Conservation (phyloP, 2,888 invertebrate species). For the Rhorus exstirpatorius region DNA sequence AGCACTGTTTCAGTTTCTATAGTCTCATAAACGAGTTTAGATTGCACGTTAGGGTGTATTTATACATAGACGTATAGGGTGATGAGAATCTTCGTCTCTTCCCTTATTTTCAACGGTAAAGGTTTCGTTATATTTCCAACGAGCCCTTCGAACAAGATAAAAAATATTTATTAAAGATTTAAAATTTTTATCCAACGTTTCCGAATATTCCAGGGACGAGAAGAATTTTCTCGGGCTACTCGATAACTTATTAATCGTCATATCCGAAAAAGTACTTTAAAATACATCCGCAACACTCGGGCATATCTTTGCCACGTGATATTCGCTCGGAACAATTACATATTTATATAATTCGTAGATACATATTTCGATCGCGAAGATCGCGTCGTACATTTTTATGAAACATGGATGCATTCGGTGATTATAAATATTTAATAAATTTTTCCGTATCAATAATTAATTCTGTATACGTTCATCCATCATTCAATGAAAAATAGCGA, state of each 20-base stretch:
- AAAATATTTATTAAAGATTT: conserved; percentile 8
- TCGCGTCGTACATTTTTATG: background rate
- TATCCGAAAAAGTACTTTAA: background rate
- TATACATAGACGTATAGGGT: background rate
- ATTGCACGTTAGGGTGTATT: background rate
- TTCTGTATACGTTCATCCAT: background rate
- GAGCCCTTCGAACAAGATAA: background rate
- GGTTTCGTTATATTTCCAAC: background rate
- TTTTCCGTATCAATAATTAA: background rate
- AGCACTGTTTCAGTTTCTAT: conserved; percentile 6
- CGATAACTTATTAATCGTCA: conserved; percentile 14
- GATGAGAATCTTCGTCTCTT: background rate
- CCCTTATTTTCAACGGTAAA: background rate
- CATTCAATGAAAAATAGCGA: background rate
- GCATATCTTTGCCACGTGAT: background rate
- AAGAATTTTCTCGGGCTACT: background rate
- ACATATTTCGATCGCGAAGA: too few relatives aligned
- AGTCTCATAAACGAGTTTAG: conserved; percentile 1
- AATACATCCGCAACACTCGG: background rate
- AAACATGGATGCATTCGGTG: background rate
- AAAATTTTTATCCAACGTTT: background rate
- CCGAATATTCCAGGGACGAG: conserved; percentile 7
- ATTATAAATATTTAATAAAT: background rate
- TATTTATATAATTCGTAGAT: background rate
- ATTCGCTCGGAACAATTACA: conserved; percentile 4